Evolutionary conservation across 1,140 invertebrate genomes (phyloP).

Genomic region (Myzus persicae): DNA sequence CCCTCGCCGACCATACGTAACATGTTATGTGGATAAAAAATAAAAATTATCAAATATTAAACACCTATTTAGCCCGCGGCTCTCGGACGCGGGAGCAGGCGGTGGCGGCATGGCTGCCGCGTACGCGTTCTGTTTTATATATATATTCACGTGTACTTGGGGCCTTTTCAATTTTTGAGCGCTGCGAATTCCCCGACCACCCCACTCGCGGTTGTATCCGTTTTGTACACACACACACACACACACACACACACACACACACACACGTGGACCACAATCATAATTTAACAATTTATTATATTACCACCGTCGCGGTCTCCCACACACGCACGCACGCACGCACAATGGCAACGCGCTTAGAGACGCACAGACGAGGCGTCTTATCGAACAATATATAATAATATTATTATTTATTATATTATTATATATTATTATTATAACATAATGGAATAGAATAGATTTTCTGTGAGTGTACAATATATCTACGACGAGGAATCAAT

Average conservation of each 20-base stretch:
- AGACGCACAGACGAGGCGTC: neutral
- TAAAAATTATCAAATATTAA: constrained; percentile 4
- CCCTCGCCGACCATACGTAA: too few species aligned
- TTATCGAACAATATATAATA: neutral
- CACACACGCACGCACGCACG: neutral
- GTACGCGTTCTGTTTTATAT: neutral
- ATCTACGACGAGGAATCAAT: constrained; percentile 12
- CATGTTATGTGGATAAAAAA: neutral
- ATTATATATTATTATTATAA: neutral
- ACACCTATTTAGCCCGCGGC: neutral
- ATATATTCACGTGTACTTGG: neutral
- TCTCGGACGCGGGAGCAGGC: neutral
- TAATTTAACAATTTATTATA: constrained; percentile 15
- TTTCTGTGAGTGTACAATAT: neutral
- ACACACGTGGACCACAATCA: neutral
- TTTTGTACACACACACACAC: too few species aligned
- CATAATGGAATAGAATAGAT: neutral
- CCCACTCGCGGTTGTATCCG: neutral
- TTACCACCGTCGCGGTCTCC: neutral
- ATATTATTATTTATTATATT: neutral
- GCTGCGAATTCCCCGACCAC: neutral
- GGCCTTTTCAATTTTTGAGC: neutral
- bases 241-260: too few species aligned
- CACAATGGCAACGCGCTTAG: neutral
- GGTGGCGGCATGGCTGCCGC: too few species aligned